These are phyloP conservation scores for Parauchenoglanis punctatus DNA, from an alignment of 2,797 vertebrate species.

Conservation along the genomic window DNA sequence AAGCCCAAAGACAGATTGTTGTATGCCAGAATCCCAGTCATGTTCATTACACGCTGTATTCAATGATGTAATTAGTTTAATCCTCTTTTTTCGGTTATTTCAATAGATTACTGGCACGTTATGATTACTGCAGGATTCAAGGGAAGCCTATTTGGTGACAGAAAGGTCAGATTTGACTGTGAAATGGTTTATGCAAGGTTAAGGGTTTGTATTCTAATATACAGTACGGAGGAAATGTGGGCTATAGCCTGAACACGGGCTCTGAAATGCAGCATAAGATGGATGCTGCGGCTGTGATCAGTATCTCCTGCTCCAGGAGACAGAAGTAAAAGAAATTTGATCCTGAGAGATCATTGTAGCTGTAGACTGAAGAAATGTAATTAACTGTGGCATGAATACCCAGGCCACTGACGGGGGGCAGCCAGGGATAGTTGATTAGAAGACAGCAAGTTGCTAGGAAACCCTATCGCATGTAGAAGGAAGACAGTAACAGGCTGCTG, in stretches of 20 bases:
- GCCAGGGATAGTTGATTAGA: slow-evolving; percentile 46
- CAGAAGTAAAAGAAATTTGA: slow-evolving; percentile 61
- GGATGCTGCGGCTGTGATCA: slow-evolving; percentile 7
- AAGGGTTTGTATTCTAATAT: slow-evolving; percentile 40
- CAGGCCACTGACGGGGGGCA: slow-evolving; percentile 52
- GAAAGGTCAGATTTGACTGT: slow-evolving; percentile 40
- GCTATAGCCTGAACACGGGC: slow-evolving; percentile 17
- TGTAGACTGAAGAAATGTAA: slow-evolving; percentile 79
- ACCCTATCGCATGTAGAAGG: slow-evolving; percentile 71
- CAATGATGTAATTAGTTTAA: slow-evolving; percentile 80
- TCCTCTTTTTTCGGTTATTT: slow-evolving; percentile 79
- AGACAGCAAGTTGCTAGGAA: slow-evolving; percentile 83
- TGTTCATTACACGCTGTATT: slow-evolving; percentile 66
- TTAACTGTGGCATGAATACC: slow-evolving; percentile 73
- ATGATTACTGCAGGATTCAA: slow-evolving; percentile 61
- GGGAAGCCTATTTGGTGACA: slow-evolving; percentile 57
- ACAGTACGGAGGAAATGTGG: slow-evolving; percentile 24
- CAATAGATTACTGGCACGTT: slow-evolving; percentile 78
- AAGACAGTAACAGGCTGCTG: slow-evolving; percentile 83
- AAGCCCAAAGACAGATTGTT: slow-evolving; percentile 55
- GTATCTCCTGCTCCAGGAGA: slow-evolving; percentile 19
- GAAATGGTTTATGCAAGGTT: slow-evolving; percentile 7
- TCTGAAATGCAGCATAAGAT: slow-evolving; percentile 34
- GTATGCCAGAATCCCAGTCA: slow-evolving; percentile 58
- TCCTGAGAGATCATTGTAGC: slow-evolving; percentile 70